Evolutionary conservation across 1,140 invertebrate genomes (phyloP).

Genomic region (Drosophila leontia): DNA sequence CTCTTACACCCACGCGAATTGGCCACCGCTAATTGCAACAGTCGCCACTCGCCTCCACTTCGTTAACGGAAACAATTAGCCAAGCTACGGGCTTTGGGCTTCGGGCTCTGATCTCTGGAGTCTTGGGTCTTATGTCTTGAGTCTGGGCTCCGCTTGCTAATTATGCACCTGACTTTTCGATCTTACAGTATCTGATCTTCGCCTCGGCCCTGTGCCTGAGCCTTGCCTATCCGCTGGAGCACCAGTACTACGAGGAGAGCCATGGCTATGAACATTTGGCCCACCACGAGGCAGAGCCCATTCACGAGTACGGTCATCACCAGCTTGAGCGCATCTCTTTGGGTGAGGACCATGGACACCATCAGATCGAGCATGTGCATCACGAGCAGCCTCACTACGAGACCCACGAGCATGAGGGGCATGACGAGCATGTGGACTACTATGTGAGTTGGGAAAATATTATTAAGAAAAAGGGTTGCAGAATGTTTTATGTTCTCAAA

Average conservation of each 20-base stretch:
- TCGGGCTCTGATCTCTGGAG: not conserved
- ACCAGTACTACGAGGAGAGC: slow-evolving; percentile 77
- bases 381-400: slow-evolving; percentile 75
- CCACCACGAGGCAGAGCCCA: slow-evolving; percentile 62
- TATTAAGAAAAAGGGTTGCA: not conserved
- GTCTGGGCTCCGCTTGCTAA: slow-evolving; percentile 32
- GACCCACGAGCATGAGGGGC: slow-evolving; percentile 70
- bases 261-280: slow-evolving; percentile 73
- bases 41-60: slow-evolving; percentile 22
- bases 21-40: slow-evolving; percentile 55
- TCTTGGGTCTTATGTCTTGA: not conserved
- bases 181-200: slow-evolving; percentile 81
- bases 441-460: slow-evolving; percentile 73
- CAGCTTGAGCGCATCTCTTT: slow-evolving; percentile 79
- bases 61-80: slow-evolving; percentile 69
- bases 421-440: slow-evolving; percentile 83
- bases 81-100: not conserved
- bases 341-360: slow-evolving; percentile 73
- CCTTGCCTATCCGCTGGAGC: slow-evolving; percentile 81
- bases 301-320: slow-evolving; percentile 76
- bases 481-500: too few relatives aligned
- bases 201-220: slow-evolving; percentile 79
- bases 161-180: slow-evolving; percentile 51
- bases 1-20: slow-evolving; percentile 22
- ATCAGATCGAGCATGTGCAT: slow-evolving; percentile 54